Evolutionary conservation across 2,888 invertebrate species (phyloP).

Genomic region (Tipula lateralis): DNA sequence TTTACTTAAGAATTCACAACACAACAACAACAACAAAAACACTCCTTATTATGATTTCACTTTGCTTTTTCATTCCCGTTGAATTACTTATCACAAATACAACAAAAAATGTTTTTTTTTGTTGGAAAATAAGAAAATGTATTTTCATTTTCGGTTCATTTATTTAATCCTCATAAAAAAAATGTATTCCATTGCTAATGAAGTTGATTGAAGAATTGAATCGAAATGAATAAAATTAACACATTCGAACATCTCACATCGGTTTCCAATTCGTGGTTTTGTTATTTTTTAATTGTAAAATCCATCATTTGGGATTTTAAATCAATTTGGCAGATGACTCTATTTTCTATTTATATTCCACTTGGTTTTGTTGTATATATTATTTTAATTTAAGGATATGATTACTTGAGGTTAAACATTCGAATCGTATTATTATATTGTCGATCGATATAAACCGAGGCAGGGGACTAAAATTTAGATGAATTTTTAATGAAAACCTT

Average conservation of each 20-base stretch:
- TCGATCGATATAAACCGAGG: background rate
- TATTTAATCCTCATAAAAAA: slow-evolving; percentile 28
- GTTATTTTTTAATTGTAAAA: slow-evolving; percentile 24
- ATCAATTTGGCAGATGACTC: background rate
- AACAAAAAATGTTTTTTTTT: background rate
- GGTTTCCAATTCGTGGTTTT: background rate
- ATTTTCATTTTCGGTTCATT: slow-evolving; percentile 27
- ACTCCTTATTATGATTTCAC: slow-evolving; percentile 19
- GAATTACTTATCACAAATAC: background rate
- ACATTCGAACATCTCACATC: background rate
- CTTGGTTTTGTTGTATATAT: background rate
- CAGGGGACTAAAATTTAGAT: background rate
- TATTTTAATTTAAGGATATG: slow-evolving; percentile 7
- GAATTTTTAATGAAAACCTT: background rate
- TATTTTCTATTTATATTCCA: background rate
- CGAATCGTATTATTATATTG: background rate
- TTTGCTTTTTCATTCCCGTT: background rate
- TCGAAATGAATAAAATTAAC: slow-evolving; percentile 13
- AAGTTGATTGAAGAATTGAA: slow-evolving; percentile 19
- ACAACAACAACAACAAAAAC: background rate
- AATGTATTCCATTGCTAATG: background rate
- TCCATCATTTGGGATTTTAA: slow-evolving; percentile 11
- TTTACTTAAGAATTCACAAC: background rate
- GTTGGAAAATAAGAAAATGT: slow-evolving; percentile 1
- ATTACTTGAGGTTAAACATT: background rate